phyloP scores from a whole-genome alignment of 2,888 invertebrate species.

The Eupelmus urozonus region DNA sequence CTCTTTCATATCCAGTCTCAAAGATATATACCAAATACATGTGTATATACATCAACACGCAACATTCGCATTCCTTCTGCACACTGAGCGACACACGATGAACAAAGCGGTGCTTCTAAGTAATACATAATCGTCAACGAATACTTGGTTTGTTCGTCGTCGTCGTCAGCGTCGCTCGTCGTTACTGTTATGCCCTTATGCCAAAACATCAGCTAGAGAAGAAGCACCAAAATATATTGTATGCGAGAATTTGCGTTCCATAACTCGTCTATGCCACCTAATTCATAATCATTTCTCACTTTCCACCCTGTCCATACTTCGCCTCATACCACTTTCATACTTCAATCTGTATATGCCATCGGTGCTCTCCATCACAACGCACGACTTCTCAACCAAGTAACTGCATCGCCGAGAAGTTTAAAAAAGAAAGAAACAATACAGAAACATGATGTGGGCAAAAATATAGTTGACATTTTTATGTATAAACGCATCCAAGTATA shows the following conservation, averaged over 20 bases:
- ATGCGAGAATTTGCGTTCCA: slow-evolving; percentile 40
- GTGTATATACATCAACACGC: slow-evolving; percentile 45
- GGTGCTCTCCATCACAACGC: slow-evolving; percentile 7
- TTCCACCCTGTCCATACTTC: slow-evolving; percentile 3
- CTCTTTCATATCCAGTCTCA: neutral
- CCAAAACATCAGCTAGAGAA: slow-evolving; percentile 33
- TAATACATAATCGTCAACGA: slow-evolving; percentile 16
- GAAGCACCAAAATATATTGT: slow-evolving; percentile 30
- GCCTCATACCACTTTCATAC: neutral
- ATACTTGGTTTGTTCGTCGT: slow-evolving; percentile 27
- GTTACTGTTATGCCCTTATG: slow-evolving; percentile 11
- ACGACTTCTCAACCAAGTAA: slow-evolving; percentile 24
- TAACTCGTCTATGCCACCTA: slow-evolving; percentile 27
- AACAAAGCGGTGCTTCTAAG: slow-evolving; percentile 20
- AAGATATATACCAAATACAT: slow-evolving; percentile 12
- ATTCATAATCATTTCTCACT: neutral
- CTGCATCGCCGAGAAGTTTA: slow-evolving; percentile 28
- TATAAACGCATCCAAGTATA: slow-evolving; percentile 15
- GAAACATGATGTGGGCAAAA: neutral
- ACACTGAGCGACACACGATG: slow-evolving; percentile 33
- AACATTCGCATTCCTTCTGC: slow-evolving; percentile 47
- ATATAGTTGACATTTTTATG: neutral
- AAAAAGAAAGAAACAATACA: slow-evolving; percentile 11
- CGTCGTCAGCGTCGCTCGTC: slow-evolving; percentile 22
- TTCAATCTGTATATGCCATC: neutral